phyloP scores from a whole-genome alignment of 2,113 vertebrate genomes.

The Gallinago jamesoni region DNA sequence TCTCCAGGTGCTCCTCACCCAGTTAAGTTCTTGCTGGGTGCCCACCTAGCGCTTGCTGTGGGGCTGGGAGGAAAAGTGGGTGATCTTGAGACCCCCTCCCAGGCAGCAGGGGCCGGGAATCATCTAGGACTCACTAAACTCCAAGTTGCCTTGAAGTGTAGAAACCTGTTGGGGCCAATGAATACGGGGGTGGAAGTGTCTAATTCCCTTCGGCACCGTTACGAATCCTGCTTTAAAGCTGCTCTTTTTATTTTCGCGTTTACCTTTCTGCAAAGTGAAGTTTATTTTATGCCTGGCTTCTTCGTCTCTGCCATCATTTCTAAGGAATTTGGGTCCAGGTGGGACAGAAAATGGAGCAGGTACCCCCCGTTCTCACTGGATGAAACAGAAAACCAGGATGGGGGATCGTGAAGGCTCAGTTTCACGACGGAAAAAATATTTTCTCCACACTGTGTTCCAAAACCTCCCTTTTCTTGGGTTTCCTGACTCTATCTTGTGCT shows the following conservation, averaged over 20 bases:
- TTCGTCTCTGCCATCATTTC: neutral
- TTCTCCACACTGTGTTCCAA: fast-evolving
- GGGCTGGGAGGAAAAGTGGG: neutral
- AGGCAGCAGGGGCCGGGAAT: fast-evolving
- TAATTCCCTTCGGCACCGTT: neutral
- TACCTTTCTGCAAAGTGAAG: neutral
- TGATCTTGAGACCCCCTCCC: neutral
- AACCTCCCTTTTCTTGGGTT: neutral
- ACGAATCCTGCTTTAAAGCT: too few species aligned
- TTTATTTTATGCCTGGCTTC: neutral
- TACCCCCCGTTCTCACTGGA: neutral
- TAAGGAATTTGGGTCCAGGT: neutral
- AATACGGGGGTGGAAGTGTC: fast-evolving
- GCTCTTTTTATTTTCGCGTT: neutral
- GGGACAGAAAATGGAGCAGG: fast-evolving
- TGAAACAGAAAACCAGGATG: neutral
- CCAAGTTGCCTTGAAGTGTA: neutral
- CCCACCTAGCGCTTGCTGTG: fast-evolving
- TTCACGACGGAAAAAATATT: too few species aligned
- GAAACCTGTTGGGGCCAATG: too few species aligned
- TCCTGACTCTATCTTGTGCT: neutral
- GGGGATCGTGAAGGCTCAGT: neutral
- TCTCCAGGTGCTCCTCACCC: neutral
- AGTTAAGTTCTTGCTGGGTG: fast-evolving
- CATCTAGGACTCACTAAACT: fast-evolving